Conservation (phyloP, 1,140 invertebrate species). For the Drosophila gunungcola region DNA sequence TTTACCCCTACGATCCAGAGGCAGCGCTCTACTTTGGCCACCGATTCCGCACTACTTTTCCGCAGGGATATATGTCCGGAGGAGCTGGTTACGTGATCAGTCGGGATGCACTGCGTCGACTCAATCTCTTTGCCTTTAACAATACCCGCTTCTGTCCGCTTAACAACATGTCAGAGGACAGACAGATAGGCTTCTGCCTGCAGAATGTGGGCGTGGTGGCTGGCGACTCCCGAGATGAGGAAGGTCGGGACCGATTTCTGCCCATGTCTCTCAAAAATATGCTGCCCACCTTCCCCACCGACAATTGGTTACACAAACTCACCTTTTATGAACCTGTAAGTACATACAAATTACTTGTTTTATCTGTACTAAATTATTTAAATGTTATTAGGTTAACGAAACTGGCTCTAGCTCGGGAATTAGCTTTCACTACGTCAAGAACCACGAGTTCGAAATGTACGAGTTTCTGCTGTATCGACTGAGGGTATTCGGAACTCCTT, state of each 20-base stretch:
- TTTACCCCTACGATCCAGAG: slow-evolving; percentile 89
- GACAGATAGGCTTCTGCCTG: slow-evolving; percentile 95
- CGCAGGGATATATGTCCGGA: slow-evolving; percentile 96
- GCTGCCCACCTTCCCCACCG: slow-evolving; percentile 88
- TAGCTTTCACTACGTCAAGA: slow-evolving; percentile 39
- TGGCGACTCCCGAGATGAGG: slow-evolving; percentile 93
- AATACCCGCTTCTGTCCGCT: slow-evolving; percentile 89
- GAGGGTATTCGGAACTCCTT: slow-evolving; percentile 8
- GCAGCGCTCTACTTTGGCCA: slow-evolving; percentile 95
- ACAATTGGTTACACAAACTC: slow-evolving; percentile 53
- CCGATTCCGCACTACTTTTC: slow-evolving; percentile 92
- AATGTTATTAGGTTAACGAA: slow-evolving; percentile 8
- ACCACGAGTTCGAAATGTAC: slow-evolving; percentile 29
- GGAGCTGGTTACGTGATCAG: slow-evolving; percentile 97
- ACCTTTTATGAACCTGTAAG: slow-evolving; percentile 24
- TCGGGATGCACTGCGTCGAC: slow-evolving; percentile 89
- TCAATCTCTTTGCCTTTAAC: slow-evolving; percentile 90
- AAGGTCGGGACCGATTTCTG: slow-evolving; percentile 93
- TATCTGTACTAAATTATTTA: background rate
- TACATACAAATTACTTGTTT: background rate
- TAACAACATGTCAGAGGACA: slow-evolving; percentile 92
- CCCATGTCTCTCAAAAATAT: slow-evolving; percentile 90
- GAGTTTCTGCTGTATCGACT: slow-evolving; percentile 24
- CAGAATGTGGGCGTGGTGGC: slow-evolving; percentile 93
- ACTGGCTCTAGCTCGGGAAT: slow-evolving; percentile 23